Evolutionary conservation across 2,888 invertebrate genomes (phyloP).

Genomic region (Drosophila sordidula): DNA sequence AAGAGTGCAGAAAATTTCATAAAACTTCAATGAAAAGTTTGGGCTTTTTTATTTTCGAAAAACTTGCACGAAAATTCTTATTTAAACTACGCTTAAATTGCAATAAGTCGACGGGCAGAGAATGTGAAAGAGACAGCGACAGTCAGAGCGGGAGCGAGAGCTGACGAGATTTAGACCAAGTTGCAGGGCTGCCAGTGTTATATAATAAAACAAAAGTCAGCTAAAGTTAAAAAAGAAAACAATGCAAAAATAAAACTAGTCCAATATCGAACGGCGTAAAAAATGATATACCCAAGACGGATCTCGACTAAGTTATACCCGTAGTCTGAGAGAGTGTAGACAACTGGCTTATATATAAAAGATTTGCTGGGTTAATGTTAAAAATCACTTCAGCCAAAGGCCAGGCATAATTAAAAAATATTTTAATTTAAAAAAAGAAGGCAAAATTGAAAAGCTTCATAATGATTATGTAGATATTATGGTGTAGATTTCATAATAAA

Average conservation of each 20-base stretch:
- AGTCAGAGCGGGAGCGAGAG: background rate
- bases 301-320: slow-evolving; percentile 15
- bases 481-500: too few species aligned
- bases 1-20: slow-evolving; percentile 65
- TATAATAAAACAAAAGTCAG: slow-evolving; percentile 63
- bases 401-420: too few species aligned
- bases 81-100: slow-evolving; percentile 78
- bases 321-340: background rate
- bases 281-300: background rate
- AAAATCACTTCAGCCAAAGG: too few species aligned
- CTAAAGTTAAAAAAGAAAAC: slow-evolving; percentile 33
- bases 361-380: too few species aligned
- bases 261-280: slow-evolving; percentile 36
- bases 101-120: slow-evolving; percentile 53
- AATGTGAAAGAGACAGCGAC: slow-evolving; percentile 9
- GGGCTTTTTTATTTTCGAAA: slow-evolving; percentile 22
- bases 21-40: slow-evolving; percentile 68
- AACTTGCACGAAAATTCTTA: slow-evolving; percentile 67
- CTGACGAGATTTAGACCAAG: slow-evolving; percentile 4
- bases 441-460: too few species aligned
- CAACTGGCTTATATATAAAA: too few species aligned
- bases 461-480: too few species aligned
- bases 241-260: slow-evolving; percentile 24
- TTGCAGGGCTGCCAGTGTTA: slow-evolving; percentile 36
- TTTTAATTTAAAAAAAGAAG: too few species aligned